These are phyloP conservation scores for Eudyptes chrysolophus DNA, from an alignment of 2,113 vertebrate genomes.

Conservation along the genomic window DNA sequence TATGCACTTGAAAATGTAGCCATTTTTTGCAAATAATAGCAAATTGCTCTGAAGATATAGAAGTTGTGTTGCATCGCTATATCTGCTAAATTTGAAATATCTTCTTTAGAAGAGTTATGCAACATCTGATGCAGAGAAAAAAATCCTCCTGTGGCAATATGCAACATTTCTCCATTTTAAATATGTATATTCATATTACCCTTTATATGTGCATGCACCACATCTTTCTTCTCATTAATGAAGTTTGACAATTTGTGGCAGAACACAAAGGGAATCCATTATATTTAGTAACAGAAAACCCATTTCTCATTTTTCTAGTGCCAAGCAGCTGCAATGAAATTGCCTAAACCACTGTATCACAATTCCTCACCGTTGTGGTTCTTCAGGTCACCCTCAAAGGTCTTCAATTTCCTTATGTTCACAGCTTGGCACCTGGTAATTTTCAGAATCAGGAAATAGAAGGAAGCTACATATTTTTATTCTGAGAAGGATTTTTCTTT, in stretches of 20 bases:
- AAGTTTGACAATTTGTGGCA: conserved; percentile 74
- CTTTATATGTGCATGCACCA: background rate
- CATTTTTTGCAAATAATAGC: background rate
- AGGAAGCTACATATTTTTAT: conserved; percentile 29
- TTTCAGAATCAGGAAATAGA: conserved; percentile 64
- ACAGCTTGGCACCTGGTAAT: conserved; percentile 74
- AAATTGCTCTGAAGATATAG: background rate
- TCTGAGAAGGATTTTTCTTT: conserved; percentile 52
- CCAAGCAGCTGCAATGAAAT: conserved; percentile 69
- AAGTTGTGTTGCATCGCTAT: background rate
- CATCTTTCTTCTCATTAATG: conserved; percentile 38
- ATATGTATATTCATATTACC: background rate
- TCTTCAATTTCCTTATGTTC: conserved; percentile 77
- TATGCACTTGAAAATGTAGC: background rate
- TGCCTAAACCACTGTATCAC: conserved; percentile 72
- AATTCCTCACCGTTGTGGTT: conserved; percentile 63
- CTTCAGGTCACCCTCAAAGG: conserved; percentile 72
- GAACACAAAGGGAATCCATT: conserved; percentile 78
- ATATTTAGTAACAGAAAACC: conserved; percentile 82
- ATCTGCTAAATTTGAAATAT: background rate
- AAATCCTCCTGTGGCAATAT: background rate
- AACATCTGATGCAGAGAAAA: background rate
- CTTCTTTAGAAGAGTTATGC: background rate
- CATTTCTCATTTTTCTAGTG: conserved; percentile 76
- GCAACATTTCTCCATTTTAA: background rate